Evolutionary conservation across 2,888 invertebrate genomes (phyloP), one percentile per base, ranked within the genome.

Genomic region (Isotomurus palustris): DNA sequence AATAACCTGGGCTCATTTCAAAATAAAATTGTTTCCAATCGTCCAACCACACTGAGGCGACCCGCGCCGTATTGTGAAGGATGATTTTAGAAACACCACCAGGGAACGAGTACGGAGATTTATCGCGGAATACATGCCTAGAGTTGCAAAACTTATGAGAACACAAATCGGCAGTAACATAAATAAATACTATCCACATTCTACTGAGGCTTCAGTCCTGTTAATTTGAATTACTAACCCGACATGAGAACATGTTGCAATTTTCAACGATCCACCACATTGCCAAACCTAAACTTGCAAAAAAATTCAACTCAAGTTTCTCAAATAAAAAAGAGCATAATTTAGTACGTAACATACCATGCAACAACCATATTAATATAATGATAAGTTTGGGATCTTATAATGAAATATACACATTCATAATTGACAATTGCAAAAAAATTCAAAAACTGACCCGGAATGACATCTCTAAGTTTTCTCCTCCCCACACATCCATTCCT

Each of bases 41-140:
- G 84, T 97, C 99, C 88, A 99, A 90, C 99, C 99, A 99, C 74
- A 99, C 99, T 78, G 95, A 93, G 73, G 96, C 97, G 73, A 96
- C 94, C 73, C 99, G 84, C 73, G 95, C 93, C 72, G 96, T 93
- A 81, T 99, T 99, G 80, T 95, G 93, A 73, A 96, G 87, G 73
- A 97, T 95, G 75, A 97, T 88, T 79, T 90, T 90, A 77, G 91
- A 90, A 71, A 93, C 92, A 69, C 96, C 99, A 72, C 99, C 99
- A 58, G 99, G 99, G 86, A 99, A 97, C 68, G 93, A 90, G 80
- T 99, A 99, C 51, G 99, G 99, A 65, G 94, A 92, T 79, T 93
- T 91, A 84, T 94, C 94, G 73, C 95, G 85, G 82, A 95, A 96
- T 75, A 95, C 94, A 82, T 96, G 95, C 62, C 95, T 95, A 73